Evolutionary conservation across 1,140 invertebrate genomes (phyloP).

Genomic region (Pseudomyrmex gracilis): DNA sequence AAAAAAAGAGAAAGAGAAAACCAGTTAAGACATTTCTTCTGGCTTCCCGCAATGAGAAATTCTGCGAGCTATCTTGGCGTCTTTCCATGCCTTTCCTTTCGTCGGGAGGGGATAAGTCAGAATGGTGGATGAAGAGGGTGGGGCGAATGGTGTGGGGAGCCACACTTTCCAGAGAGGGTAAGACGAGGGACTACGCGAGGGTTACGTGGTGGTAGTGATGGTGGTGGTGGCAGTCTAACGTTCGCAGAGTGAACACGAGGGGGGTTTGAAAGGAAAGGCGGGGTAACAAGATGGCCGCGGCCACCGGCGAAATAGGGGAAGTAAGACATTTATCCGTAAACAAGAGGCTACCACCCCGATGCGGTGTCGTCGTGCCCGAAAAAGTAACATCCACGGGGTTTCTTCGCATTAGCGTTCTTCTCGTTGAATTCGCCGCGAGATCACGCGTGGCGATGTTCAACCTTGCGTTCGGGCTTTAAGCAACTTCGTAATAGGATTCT

Average conservation of each 20-base stretch:
- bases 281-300: constrained; percentile 81
- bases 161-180: constrained; percentile 76
- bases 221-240: constrained; percentile 76
- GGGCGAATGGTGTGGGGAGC: constrained; percentile 72
- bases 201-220: constrained; percentile 67
- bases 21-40: constrained; percentile 53
- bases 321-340: constrained; percentile 79
- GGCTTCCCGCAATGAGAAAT: constrained; percentile 65
- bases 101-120: constrained; percentile 73
- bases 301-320: constrained; percentile 74
- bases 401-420: constrained; percentile 41
- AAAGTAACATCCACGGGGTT: constrained; percentile 39
- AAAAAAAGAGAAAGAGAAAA: too few relatives aligned
- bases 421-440: not conserved
- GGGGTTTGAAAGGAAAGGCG: constrained; percentile 77
- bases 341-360: constrained; percentile 52
- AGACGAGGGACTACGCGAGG: constrained; percentile 75
- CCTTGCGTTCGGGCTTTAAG: not conserved
- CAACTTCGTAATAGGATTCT: constrained; percentile 29
- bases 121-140: constrained; percentile 69
- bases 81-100: constrained; percentile 62
- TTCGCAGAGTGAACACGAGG: constrained; percentile 74
- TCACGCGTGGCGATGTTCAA: constrained; percentile 9
- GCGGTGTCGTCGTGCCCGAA: constrained; percentile 34
- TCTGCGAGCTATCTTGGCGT: constrained; percentile 63